These are phyloP conservation scores for Planiliza haematocheilus DNA, from an alignment of 2,113 vertebrate species.

Conservation along the genomic window DNA sequence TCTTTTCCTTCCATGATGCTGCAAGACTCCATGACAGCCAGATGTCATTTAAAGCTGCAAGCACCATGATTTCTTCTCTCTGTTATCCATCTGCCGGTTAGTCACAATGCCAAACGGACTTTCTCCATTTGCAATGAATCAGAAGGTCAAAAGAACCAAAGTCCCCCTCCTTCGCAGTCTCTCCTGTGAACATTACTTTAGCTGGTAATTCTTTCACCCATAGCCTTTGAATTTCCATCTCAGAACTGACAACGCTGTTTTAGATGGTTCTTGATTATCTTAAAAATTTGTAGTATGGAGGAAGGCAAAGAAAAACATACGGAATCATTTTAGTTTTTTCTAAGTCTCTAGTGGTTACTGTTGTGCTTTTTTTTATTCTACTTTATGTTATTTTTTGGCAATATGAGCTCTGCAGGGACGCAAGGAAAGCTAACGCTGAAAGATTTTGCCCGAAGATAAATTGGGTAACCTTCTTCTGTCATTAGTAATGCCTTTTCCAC, in stretches of 20 bases:
- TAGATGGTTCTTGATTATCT: background rate
- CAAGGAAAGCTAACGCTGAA: slow-evolving; percentile 61
- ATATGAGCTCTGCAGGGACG: slow-evolving; percentile 64
- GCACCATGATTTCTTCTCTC: background rate
- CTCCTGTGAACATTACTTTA: too few relatives aligned
- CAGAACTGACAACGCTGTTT: background rate
- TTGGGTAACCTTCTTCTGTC: slow-evolving; percentile 86
- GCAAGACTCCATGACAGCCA: background rate
- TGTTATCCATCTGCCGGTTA: background rate
- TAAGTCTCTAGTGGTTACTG: slow-evolving; percentile 36
- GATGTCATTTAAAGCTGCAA: slow-evolving; percentile 4
- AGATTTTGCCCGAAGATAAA: slow-evolving; percentile 86
- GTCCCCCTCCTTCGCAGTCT: too few relatives aligned
- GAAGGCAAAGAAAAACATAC: background rate
- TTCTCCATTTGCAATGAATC: slow-evolving; percentile 9
- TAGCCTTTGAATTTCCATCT: too few relatives aligned
- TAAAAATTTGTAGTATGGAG: background rate
- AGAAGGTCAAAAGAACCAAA: slow-evolving; percentile 8
- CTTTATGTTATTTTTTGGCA: slow-evolving; percentile 29
- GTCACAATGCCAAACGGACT: slow-evolving; percentile 1
- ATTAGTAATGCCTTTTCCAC: slow-evolving; percentile 85
- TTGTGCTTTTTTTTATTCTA: slow-evolving; percentile 22
- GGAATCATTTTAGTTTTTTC: slow-evolving; percentile 21
- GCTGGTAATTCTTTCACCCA: too few relatives aligned
- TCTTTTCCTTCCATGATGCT: background rate